Evolutionary conservation across 2,888 invertebrate species (phyloP).

Genomic region (Campoplex nolae): DNA sequence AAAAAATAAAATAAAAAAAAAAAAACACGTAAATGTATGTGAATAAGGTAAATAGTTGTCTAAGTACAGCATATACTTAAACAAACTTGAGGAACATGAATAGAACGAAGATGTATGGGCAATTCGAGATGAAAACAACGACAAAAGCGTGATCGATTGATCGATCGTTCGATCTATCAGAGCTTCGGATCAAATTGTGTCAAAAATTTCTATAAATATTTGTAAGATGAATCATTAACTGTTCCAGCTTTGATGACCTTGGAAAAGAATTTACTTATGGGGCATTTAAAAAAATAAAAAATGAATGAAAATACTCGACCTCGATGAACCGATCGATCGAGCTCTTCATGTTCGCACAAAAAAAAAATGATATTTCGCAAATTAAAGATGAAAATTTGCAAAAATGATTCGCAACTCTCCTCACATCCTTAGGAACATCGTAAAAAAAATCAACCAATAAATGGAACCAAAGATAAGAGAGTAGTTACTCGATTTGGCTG

Average conservation of each 20-base stretch:
- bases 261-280: not conserved
- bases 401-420: not conserved
- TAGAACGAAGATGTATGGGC: not conserved
- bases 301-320: no score
- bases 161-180: not conserved
- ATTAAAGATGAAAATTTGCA: not conserved
- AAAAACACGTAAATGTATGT: not conserved
- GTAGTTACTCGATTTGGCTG: not conserved
- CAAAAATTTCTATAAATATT: no score
- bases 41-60: not conserved
- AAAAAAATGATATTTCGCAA: not conserved
- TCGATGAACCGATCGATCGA: no score
- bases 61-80: conserved; percentile 25
- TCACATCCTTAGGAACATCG: not conserved
- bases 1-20: no score
- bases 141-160: not conserved
- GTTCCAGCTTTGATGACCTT: not conserved
- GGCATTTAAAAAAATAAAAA: no score
- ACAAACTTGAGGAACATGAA: not conserved
- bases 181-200: not conserved
- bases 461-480: conserved; percentile 4
- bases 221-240: not conserved
- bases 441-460: not conserved
- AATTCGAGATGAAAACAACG: not conserved
- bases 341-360: not conserved